Conservation (phyloP, 2,113 vertebrate species). For the Epinephelus fuscoguttatus region DNA sequence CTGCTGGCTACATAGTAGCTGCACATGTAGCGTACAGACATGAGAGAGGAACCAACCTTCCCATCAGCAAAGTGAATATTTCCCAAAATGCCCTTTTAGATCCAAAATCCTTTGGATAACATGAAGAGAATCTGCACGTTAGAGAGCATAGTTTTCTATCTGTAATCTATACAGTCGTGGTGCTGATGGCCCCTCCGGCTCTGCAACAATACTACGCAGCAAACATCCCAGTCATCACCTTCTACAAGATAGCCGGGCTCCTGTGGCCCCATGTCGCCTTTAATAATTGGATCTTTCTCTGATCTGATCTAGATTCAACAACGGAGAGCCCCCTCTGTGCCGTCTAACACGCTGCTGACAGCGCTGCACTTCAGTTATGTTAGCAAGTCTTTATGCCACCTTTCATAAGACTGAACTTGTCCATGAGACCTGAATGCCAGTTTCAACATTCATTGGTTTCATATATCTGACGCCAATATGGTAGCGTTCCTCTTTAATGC, state of each 20-base stretch:
- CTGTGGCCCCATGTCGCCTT: background rate
- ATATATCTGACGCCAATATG: slow-evolving; percentile 9
- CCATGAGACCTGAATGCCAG: background rate
- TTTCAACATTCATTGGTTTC: background rate
- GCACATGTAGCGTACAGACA: background rate
- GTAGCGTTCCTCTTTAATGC: background rate
- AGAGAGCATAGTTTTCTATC: slow-evolving; percentile 1
- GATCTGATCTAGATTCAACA: slow-evolving; percentile 23
- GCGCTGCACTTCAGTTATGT: background rate
- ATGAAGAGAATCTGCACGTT: background rate
- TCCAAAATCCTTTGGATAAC: background rate
- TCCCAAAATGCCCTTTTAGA: background rate
- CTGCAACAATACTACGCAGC: slow-evolving; percentile 2
- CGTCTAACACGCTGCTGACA: slow-evolving; percentile 10
- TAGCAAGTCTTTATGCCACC: background rate
- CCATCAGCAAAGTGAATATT: background rate
- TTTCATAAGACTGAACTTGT: background rate
- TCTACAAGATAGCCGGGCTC: background rate
- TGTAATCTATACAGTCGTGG: slow-evolving; percentile 8
- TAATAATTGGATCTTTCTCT: background rate
- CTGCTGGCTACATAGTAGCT: background rate
- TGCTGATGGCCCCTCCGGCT: background rate
- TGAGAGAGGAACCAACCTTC: background rate
- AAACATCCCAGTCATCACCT: slow-evolving; percentile 8
- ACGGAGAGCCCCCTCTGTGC: background rate